Evolutionary conservation across 2,113 vertebrate species (phyloP), one percentile per base, ranked within the genome.

Genomic region (Gopherus flavomarginatus): DNA sequence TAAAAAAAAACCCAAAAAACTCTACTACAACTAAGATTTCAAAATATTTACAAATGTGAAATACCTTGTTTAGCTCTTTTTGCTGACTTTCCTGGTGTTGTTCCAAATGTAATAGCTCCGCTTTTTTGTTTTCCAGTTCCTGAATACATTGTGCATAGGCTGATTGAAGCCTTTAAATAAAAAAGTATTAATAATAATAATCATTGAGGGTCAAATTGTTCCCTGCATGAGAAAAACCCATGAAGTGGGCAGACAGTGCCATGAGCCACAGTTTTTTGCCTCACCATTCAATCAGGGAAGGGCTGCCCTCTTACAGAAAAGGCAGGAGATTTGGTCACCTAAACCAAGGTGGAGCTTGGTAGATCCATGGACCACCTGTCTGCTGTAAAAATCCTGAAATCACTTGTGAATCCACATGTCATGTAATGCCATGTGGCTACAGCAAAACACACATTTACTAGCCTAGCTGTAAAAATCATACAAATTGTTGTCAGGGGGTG

Each of bases 41-140:
- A 77, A 95, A 97, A 92, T 65, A 69, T 14, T 65, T 69, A 31
- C 75, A n/a, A 1, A 50, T 14, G 85, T 24, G 7, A 95, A 92
- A 81, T 98, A 98, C 98, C 98, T 98, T 97, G 4, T 90, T 96
- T 84, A 96, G 83, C 56, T 97, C 95, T 93, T 97, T 97, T 85
- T 2, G 90, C 78, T 98, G 98, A 91, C 47, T 44, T 88, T 95
- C 75, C 89, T 90, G 96, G 77, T 95, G 93, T 82, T 95, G 86
- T 93, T 59, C 42, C 81, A 93, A 75, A 5, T 91, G 50, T 79
- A 97, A 62, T 53, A 97, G 85, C 11, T 96, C 97, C 91, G 94
- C 38, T n/a, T 47, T 97, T 96, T 98, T 97, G 81, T 95, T 95
- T 97, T 98, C 97, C 78, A 86, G 31, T 91, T 98, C 96, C 87